Conservation (phyloP, 2,888 invertebrate genomes). For the Axea sp. region DNA sequence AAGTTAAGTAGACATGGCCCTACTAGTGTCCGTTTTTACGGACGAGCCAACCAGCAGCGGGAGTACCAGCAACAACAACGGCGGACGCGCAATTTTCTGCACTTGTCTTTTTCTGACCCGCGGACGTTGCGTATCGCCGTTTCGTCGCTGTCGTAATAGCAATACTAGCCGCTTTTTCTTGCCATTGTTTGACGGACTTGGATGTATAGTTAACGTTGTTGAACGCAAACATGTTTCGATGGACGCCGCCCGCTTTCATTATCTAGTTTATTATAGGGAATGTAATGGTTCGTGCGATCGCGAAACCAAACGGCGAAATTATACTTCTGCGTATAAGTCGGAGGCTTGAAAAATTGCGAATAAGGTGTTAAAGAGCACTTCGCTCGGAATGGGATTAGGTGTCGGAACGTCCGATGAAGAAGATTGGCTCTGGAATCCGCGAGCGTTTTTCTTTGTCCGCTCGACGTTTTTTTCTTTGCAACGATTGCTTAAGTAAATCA, state of each 20-base stretch:
- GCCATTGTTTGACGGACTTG: slow-evolving; percentile 28
- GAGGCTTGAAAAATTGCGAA: slow-evolving; percentile 16
- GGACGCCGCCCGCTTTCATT: slow-evolving; percentile 44
- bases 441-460: slow-evolving; percentile 23
- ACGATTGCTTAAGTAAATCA: too few relatives aligned
- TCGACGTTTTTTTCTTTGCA: too few relatives aligned
- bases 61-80: slow-evolving; percentile 11
- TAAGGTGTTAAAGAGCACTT: slow-evolving; percentile 54
- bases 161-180: slow-evolving; percentile 49
- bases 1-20: slow-evolving; percentile 77
- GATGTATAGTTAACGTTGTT: slow-evolving; percentile 26
- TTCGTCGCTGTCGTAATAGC: slow-evolving; percentile 38
- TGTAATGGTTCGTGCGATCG: slow-evolving; percentile 31
- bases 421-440: slow-evolving; percentile 3
- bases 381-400: slow-evolving; percentile 34
- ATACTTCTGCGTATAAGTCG: slow-evolving; percentile 34
- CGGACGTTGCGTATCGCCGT: slow-evolving; percentile 19
- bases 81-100: slow-evolving; percentile 74
- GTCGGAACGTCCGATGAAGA: slow-evolving; percentile 17
- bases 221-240: slow-evolving; percentile 30
- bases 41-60: slow-evolving; percentile 65
- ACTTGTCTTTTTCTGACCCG: slow-evolving; percentile 64
- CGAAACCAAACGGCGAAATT: slow-evolving; percentile 34
- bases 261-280: slow-evolving; percentile 56
- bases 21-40: slow-evolving; percentile 58